Percentiles rank a stretch among this genome's conserved stretches.
Evolutionary conservation across 2,888 invertebrate genomes (phyloP).

Genomic region (Diaprepes abbreviatus): DNA sequence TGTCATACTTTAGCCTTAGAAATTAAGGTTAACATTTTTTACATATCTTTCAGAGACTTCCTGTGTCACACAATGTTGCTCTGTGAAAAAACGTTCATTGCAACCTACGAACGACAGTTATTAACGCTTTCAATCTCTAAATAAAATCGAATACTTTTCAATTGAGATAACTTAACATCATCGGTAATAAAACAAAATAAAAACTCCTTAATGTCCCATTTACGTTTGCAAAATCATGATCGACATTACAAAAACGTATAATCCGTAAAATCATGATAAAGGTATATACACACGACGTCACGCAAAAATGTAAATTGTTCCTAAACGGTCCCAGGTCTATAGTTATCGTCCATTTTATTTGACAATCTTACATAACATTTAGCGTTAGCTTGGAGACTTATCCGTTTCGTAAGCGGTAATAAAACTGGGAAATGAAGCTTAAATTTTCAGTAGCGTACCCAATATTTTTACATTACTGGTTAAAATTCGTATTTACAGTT

Average conservation of each 20-base stretch:
- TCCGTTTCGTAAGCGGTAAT: conserved; percentile 11
- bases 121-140: no score
- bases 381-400: not conserved
- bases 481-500: no score
- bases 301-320: conserved; percentile 32
- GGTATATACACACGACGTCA: conserved; percentile 25
- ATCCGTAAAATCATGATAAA: conserved; percentile 23
- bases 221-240: conserved; percentile 11
- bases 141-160: no score
- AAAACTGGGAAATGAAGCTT: conserved; percentile 12
- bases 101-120: no score
- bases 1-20: no score
- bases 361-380: conserved; percentile 29
- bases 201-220: not conserved
- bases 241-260: conserved; percentile 10
- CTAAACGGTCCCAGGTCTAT: conserved; percentile 20
- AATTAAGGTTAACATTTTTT: no score
- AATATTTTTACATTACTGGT: no score
- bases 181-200: no score
- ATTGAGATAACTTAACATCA: no score
- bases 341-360: conserved; percentile 26
- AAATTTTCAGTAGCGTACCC: conserved; percentile 12
- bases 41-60: no score
- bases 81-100: no score
- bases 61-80: no score